A percentile compares a stretch with the other conserved stretches of the same genome.
Evolutionary conservation across 35 echinoderm and acorn worm genomes (phyloP).

Genomic region (Apostichopus californicus): DNA sequence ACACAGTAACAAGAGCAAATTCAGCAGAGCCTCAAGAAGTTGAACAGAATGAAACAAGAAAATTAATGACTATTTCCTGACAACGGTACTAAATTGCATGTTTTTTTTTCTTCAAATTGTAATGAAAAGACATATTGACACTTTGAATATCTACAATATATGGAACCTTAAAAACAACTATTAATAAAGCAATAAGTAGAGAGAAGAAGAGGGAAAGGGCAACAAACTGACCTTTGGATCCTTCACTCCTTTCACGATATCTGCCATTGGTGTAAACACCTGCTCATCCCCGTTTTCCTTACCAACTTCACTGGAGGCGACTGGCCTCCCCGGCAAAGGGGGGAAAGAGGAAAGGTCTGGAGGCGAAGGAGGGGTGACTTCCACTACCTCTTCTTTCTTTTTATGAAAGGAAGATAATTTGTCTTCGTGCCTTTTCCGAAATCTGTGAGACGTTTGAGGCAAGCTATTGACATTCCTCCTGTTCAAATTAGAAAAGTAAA

Average conservation of each 20-base stretch:
- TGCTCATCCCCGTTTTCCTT: slow-evolving; percentile 62
- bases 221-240: slow-evolving; percentile 73
- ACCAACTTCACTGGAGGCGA: slow-evolving; percentile 54
- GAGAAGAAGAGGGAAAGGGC: too few relatives aligned
- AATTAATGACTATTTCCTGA: too few relatives aligned
- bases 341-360: slow-evolving; percentile 83
- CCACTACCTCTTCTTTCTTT: slow-evolving; percentile 55
- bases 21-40: too few relatives aligned
- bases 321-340: slow-evolving; percentile 69
- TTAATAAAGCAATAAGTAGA: too few relatives aligned
- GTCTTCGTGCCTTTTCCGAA: slow-evolving; percentile 20
- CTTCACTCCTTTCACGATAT: slow-evolving; percentile 90
- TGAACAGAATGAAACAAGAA: too few relatives aligned
- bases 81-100: too few relatives aligned
- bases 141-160: too few relatives aligned
- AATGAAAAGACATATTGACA: too few relatives aligned
- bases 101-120: too few relatives aligned
- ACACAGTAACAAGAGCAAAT: too few relatives aligned
- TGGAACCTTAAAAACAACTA: too few relatives aligned
- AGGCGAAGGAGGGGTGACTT: slow-evolving; percentile 68
- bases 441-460: slow-evolving; percentile 35
- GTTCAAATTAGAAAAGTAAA: not conserved
- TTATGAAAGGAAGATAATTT: slow-evolving; percentile 39
- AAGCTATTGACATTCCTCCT: slow-evolving; percentile 23
- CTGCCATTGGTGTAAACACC: slow-evolving; percentile 82